phyloP scores from a whole-genome alignment of 2,888 invertebrate genomes.

The Acrocyrtus sp. region DNA sequence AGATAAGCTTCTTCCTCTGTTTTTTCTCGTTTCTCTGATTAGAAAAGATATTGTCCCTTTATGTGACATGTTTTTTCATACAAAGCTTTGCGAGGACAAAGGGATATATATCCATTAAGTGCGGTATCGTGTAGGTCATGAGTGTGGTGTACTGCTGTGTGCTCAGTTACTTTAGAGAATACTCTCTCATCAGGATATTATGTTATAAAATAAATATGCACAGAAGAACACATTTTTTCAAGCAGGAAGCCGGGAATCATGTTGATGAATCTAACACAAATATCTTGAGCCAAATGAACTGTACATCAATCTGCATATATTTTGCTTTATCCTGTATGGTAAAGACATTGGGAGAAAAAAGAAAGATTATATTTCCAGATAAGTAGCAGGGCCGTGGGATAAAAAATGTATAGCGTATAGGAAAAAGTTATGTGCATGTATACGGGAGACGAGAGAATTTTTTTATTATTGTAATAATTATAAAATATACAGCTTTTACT shows the following conservation, averaged over 20 bases:
- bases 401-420: slow-evolving; percentile 1
- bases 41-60: background rate
- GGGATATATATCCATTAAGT: too few relatives aligned
- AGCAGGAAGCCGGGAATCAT: slow-evolving; percentile 34
- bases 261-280: slow-evolving; percentile 18
- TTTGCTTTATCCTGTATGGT: slow-evolving; percentile 7
- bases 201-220: background rate
- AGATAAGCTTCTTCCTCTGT: slow-evolving; percentile 45
- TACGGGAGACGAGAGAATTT: too few relatives aligned
- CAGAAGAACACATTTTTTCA: background rate
- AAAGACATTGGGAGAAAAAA: slow-evolving; percentile 33
- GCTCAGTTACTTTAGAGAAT: too few relatives aligned
- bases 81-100: background rate
- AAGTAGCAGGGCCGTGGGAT: slow-evolving; percentile 42
- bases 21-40: background rate
- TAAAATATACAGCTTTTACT: too few relatives aligned
- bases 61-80: background rate
- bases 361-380: slow-evolving; percentile 50
- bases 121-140: slow-evolving; percentile 45
- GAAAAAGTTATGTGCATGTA: too few relatives aligned
- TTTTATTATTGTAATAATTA: slow-evolving; percentile 21
- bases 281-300: slow-evolving; percentile 4
- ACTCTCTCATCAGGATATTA: too few relatives aligned
- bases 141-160: slow-evolving; percentile 16
- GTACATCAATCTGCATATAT: background rate